phyloP scores from a whole-genome alignment of 2,113 vertebrate species.

The Perognathus longimembris region DNA sequence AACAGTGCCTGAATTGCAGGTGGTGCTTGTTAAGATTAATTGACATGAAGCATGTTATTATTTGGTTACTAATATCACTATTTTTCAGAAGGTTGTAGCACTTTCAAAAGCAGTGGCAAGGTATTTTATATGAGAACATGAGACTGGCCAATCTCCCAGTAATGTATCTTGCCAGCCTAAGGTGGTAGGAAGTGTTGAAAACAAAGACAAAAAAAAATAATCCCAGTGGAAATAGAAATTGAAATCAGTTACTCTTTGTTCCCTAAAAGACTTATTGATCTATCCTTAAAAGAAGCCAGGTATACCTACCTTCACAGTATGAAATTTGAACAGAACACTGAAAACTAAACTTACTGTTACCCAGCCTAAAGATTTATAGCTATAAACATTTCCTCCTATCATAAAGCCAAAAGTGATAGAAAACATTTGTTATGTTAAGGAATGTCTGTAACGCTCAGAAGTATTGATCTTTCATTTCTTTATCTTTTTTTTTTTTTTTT shows the following conservation, averaged over 20 bases:
- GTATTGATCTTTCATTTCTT: not conserved
- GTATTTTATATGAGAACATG: not conserved
- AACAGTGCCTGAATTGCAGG: not conserved
- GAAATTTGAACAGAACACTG: not conserved
- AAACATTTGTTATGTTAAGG: not conserved
- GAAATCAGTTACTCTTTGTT: not conserved
- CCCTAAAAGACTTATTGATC: not conserved
- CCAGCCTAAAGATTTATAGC: not conserved
- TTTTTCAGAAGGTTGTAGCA: conserved; percentile 33
- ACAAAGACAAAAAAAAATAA: not conserved
- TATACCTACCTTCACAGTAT: not conserved
- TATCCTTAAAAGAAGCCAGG: not conserved
- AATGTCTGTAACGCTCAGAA: not conserved
- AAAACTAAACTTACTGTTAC: conserved; percentile 15
- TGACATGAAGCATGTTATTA: conserved; percentile 38
- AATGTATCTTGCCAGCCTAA: not conserved
- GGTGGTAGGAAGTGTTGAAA: not conserved
- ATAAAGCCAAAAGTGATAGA: conserved; percentile 17
- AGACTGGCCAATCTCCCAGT: not conserved
- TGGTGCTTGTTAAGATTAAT: conserved; percentile 14
- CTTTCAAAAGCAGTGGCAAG: not conserved
- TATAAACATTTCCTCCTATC: conserved; percentile 9
- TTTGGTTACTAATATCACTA: conserved; percentile 13
- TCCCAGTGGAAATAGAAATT: not conserved
- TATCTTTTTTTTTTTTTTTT: too few species aligned